Conservation (phyloP, 2,888 invertebrate species). For the Thalpophila matura region DNA sequence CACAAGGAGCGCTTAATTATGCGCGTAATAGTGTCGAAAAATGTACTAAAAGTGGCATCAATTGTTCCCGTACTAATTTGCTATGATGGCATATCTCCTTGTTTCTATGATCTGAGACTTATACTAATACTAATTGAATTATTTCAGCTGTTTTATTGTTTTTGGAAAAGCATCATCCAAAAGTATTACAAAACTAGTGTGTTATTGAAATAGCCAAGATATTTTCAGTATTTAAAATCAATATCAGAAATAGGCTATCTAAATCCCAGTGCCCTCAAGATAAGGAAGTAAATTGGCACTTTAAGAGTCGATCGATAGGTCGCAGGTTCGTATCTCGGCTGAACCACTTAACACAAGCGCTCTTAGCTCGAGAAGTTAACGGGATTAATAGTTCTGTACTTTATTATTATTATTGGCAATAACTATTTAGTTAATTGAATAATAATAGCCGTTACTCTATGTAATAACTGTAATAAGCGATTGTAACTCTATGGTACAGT, state of each 20-base stretch:
- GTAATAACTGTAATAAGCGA: neutral
- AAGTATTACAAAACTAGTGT: too few relatives aligned
- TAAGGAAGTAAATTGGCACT: slow-evolving; percentile 46
- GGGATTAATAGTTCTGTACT: slow-evolving; percentile 16
- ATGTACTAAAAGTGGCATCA: too few relatives aligned
- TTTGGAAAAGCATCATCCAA: too few relatives aligned
- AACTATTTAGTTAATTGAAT: slow-evolving; percentile 14
- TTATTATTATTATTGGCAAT: slow-evolving; percentile 12
- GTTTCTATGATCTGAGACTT: too few relatives aligned
- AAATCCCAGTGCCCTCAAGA: slow-evolving; percentile 18
- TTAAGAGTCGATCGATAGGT: slow-evolving; percentile 42
- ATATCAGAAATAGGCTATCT: slow-evolving; percentile 25
- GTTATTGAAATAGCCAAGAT: neutral
- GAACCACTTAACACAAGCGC: slow-evolving; percentile 28
- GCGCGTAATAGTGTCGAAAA: too few relatives aligned
- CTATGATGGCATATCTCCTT: too few relatives aligned
- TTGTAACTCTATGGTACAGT: neutral
- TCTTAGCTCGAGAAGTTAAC: slow-evolving; percentile 25
- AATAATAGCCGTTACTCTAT: neutral
- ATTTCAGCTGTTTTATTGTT: too few relatives aligned
- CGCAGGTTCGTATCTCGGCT: slow-evolving; percentile 43
- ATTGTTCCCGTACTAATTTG: too few relatives aligned
- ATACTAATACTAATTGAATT: too few relatives aligned
- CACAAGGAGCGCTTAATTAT: too few relatives aligned
- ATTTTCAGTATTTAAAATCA: slow-evolving; percentile 3